Conservation (phyloP, 2,113 vertebrate species). For the Stercorarius parasiticus region DNA sequence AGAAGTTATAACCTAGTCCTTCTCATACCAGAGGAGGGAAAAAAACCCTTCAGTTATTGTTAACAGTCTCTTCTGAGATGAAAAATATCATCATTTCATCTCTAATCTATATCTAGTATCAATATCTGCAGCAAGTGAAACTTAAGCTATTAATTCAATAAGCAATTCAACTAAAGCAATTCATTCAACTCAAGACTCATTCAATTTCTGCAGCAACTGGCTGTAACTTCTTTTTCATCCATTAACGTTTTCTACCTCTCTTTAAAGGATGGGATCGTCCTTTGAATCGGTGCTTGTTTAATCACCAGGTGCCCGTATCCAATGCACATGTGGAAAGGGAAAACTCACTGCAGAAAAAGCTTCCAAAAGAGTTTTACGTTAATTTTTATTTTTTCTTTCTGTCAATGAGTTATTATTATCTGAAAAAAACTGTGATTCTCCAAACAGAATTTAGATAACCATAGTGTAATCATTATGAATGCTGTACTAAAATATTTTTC, state of each 20-base stretch:
- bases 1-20: not conserved
- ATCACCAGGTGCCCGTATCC: not conserved
- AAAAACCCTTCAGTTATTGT: not conserved
- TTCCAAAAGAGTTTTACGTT: not conserved
- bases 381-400: not conserved
- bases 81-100: not conserved
- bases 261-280: not conserved
- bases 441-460: not conserved
- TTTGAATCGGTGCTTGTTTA: not conserved
- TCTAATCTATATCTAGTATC: not conserved
- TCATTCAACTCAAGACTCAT: not conserved
- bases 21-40: not conserved
- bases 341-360: not conserved
- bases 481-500: not conserved
- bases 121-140: not conserved
- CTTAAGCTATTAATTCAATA: not conserved
- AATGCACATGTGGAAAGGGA: not conserved
- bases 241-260: constrained; percentile 2
- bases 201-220: not conserved
- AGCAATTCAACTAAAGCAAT: not conserved
- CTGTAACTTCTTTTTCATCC: constrained; percentile 11
- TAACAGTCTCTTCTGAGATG: not conserved
- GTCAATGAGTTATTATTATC: not conserved
- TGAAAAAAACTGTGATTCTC: not conserved
- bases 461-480: not conserved